Base-by-base conservation (phyloP, 35 echinoderm and acorn worm genomes). In the Diadema setosum region DNA sequence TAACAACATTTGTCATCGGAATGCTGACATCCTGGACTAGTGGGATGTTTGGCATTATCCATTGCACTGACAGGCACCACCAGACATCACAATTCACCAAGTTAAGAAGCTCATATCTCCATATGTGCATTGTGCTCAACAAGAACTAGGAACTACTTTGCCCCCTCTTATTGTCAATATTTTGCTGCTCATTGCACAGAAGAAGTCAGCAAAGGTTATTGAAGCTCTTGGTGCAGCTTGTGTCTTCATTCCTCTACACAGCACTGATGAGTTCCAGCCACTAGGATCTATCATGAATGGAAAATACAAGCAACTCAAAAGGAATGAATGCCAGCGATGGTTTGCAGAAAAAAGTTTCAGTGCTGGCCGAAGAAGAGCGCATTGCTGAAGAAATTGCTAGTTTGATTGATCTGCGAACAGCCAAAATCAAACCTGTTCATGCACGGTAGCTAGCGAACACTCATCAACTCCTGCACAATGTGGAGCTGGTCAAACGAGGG, bases 41-140 rank as follows among this genome's bases (percentile, higher is more conserved):
- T 92, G 90, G 90, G 90, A 86, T 55, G 46, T 92, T n/a, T 56
- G 12, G 23, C 90, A 92, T 44, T 83, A 65, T 21, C 45, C 43
- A 24, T 58, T 45, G n/a, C 83, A 86, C 45, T 92, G 83, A n/a
- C n/a, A n/a, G 90, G 39, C n/a, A 18, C 80, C 35, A 57, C 15
- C 32, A 2, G 83, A 43, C 1, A 78, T 48, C 48, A 92, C 81
- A 70, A 15, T 39, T 42, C 55, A 34, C 5, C 84, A 90, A 20
- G 16, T 84, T 15, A 59, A 90, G 7, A 83, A 60, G 12, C 82
- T 90, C 4, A 65, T 90, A 37, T 21, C 56, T 41, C 87, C 87
- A 14, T 90, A 82, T 58, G 78, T 90, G 9, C 32, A 59, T 36
- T 23, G 39, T 27, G 74, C 78, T 30, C 45, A 82, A 14, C 21